A percentile compares a stretch with the other conserved stretches of the same genome.
phyloP scores from a whole-genome alignment of 1,140 invertebrate species.

The Drosophila suzukii region DNA sequence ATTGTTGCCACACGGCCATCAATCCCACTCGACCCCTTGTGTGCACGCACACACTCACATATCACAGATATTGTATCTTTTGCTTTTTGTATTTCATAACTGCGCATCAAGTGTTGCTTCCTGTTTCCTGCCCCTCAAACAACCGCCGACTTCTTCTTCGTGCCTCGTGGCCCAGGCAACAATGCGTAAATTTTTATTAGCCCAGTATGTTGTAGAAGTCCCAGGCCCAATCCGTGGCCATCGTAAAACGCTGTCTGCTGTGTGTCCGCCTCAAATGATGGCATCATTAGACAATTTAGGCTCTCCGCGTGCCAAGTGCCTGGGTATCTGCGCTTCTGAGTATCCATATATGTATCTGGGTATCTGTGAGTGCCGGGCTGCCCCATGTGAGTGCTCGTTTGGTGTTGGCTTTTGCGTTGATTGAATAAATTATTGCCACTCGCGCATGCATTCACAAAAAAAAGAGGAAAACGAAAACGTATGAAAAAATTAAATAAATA shows the following conservation, averaged over 20 bases:
- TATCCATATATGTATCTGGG: constrained; percentile 10
- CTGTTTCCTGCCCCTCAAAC: constrained; percentile 55
- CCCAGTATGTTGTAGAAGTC: constrained; percentile 21
- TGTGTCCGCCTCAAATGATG: constrained; percentile 63
- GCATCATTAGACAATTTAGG: constrained; percentile 83
- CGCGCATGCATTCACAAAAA: constrained; percentile 67
- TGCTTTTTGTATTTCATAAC: constrained; percentile 58
- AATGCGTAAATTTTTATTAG: constrained; percentile 78
- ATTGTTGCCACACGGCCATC: constrained; percentile 51
- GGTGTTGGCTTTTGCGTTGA: constrained; percentile 66
- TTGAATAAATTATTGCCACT: constrained; percentile 81
- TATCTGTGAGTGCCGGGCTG: constrained; percentile 27
- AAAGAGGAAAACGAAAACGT: constrained; percentile 31
- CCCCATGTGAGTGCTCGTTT: constrained; percentile 45
- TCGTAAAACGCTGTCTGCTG: constrained; percentile 41
- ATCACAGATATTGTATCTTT: constrained; percentile 36
- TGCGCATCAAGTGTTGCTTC: constrained; percentile 76
- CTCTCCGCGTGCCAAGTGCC: constrained; percentile 54
- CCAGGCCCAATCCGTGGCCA: constrained; percentile 32
- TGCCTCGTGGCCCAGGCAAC: constrained; percentile 50
- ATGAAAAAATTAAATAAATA: constrained; percentile 29
- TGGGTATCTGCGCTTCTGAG: constrained; percentile 9
- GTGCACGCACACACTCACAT: constrained; percentile 2
- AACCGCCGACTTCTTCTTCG: constrained; percentile 29
- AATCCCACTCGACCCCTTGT: constrained; percentile 13